Evolutionary conservation across 2,888 invertebrate genomes (phyloP).

Genomic region (Oxycera nigricornis): DNA sequence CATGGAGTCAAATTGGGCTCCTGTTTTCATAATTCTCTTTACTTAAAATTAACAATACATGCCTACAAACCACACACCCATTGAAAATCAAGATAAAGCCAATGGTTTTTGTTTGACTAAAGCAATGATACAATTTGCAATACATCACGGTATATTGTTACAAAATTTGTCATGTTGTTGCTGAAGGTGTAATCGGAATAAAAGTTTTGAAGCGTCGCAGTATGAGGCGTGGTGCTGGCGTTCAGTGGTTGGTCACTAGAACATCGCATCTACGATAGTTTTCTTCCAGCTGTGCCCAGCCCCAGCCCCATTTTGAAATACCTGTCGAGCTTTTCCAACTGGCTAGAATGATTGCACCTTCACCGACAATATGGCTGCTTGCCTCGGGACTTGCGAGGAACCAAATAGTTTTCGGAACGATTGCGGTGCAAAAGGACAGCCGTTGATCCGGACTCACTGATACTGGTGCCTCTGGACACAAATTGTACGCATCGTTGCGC

Average conservation of each 20-base stretch:
- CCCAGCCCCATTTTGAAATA: neutral
- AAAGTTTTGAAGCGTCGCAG: conserved; percentile 18
- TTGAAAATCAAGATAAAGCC: conserved; percentile 14
- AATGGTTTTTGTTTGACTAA: neutral
- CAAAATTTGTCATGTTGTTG: conserved; percentile 26
- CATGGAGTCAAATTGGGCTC: neutral
- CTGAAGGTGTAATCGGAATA: conserved; percentile 19
- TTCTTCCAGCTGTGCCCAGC: neutral
- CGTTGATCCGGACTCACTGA: no score
- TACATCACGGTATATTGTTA: conserved; percentile 39
- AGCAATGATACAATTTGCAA: conserved; percentile 36
- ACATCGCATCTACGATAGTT: neutral
- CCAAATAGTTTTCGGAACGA: conserved; percentile 34
- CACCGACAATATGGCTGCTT: conserved; percentile 9
- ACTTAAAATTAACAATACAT: conserved; percentile 11
- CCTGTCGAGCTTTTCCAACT: conserved; percentile 1
- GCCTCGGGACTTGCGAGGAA: neutral
- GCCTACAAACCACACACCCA: neutral
- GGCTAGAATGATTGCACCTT: conserved; percentile 19
- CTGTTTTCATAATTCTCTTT: neutral
- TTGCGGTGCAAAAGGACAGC: conserved; percentile 3
- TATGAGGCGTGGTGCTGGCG: neutral
- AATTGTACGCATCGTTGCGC: conserved; percentile 19
- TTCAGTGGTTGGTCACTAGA: neutral
- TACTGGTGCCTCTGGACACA: no score